Evolutionary conservation across 2,797 vertebrate species (phyloP), one percentile per base, ranked within the genome.

Genomic region (Argentina silus): DNA sequence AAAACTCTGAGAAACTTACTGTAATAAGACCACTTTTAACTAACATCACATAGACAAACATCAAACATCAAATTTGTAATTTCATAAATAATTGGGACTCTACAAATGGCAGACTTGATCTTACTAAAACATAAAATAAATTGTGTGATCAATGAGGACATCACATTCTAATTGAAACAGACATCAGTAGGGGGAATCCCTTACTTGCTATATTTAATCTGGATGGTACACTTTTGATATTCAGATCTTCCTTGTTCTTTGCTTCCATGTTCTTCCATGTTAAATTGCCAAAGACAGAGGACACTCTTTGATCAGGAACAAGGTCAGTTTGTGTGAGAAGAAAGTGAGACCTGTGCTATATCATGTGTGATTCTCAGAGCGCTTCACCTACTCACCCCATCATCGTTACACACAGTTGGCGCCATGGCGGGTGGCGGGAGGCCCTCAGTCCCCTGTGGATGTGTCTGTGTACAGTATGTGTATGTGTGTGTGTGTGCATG

Each of bases 361-460:
- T 85, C 78, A 64, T 77, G 82, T 87, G 86, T 84, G 85, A 83
- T 90, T 80, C 83, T 71, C 80, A 19, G 17, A 21, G 64, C 87
- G 75, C 85, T 84, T 84, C 83, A 85, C 87, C 85, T 90, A 75
- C 80, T 90, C 87, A 83, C 85, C 53, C 64, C 83, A 90, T 88
- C 89, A 84, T 81, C 90, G 89, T 87, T 87, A 86, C 43, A 88
- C 15, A 93, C 93, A 94, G 93, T 92, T 93, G 93, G 92, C 89
- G 86, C 86, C 79, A 91, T 93, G 92, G 92, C 88, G 93, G 90
- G 92, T 92, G 88, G 90, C 85, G 90, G 91, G 92, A 90, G 91
- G 92, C 90, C 91, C 88, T 89, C 90, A 92, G 90, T 91, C 91
- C 90, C 90, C 17, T 47, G 62, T 61, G 59, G 66, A 1, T 61